Percentiles rank a stretch among this genome's conserved stretches.
Evolutionary conservation across 2,113 vertebrate genomes (phyloP).

Genomic region (Spheniscus mendiculus): DNA sequence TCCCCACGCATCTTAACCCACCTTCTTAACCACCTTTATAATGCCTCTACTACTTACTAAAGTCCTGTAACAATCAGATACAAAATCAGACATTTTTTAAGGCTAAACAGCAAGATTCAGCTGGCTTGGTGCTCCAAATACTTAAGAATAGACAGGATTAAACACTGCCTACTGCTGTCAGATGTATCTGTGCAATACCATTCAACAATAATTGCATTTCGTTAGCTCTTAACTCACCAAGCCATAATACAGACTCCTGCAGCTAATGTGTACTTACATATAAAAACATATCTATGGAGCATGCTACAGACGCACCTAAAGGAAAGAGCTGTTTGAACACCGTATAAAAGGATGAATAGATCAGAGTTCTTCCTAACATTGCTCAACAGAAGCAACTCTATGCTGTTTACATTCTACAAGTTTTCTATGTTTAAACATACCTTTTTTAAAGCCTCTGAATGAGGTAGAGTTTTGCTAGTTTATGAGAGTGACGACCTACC

Average conservation of each 20-base stretch:
- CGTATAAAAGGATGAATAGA: background rate
- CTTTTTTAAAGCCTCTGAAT: background rate
- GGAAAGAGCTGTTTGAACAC: background rate
- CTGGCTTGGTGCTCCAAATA: background rate
- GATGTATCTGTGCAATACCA: background rate
- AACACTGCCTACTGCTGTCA: background rate
- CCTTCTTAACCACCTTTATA: too few relatives aligned
- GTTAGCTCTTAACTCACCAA: background rate
- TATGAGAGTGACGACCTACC: background rate
- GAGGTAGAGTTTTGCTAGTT: background rate
- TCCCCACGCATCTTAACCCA: accelerated
- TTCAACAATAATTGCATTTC: background rate
- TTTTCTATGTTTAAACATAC: background rate
- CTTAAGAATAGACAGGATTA: background rate
- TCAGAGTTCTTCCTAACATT: background rate
- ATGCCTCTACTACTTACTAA: background rate
- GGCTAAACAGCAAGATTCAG: background rate
- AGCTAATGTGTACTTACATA: background rate
- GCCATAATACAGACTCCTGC: background rate
- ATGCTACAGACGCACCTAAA: background rate
- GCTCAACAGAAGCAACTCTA: background rate
- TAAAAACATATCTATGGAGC: background rate
- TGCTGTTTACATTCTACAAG: background rate
- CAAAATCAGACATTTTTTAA: background rate
- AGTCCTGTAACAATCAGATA: background rate